These are phyloP conservation scores for Nymphalis urticae DNA, from an alignment of 2,888 invertebrate species.

Conservation along the genomic window DNA sequence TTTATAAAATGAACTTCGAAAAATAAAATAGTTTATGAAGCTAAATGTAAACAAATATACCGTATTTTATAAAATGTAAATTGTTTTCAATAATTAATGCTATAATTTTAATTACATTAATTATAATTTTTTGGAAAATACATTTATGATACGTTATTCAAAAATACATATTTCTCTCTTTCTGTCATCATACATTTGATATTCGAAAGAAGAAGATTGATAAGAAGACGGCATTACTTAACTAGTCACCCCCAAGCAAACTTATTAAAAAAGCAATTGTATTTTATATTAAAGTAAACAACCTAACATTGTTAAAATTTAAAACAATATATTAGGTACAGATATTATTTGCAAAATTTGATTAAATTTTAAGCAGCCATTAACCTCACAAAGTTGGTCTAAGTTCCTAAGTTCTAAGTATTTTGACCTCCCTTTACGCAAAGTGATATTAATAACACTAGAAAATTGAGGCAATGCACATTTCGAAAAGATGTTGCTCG, in stretches of 20 bases:
- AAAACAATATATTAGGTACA: not conserved
- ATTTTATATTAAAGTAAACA: no score
- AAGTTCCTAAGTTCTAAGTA: conserved; percentile 29
- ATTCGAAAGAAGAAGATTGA: no score
- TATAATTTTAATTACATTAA: no score
- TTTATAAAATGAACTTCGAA: not conserved
- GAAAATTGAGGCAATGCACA: not conserved
- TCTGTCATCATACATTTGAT: no score
- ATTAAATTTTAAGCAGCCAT: conserved; percentile 33
- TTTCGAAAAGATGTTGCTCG: not conserved
- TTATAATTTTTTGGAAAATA: no score
- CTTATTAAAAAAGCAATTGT: no score
- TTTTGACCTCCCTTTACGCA: conserved; percentile 15
- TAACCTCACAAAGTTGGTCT: conserved; percentile 23
- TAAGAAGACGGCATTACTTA: no score
- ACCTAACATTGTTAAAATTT: not conserved
- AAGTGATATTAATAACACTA: not conserved
- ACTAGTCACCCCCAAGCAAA: no score
- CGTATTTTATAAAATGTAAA: no score
- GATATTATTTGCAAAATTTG: not conserved
- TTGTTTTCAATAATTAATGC: no score
- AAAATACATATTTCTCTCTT: no score
- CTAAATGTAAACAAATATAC: not conserved
- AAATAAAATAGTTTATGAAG: not conserved
- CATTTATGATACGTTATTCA: no score